Percentiles rank a stretch among this genome's conserved stretches.
These are phyloP conservation scores for Himalopsyche japonica DNA, from an alignment of 2,888 invertebrate genomes.

Conservation along the genomic window DNA sequence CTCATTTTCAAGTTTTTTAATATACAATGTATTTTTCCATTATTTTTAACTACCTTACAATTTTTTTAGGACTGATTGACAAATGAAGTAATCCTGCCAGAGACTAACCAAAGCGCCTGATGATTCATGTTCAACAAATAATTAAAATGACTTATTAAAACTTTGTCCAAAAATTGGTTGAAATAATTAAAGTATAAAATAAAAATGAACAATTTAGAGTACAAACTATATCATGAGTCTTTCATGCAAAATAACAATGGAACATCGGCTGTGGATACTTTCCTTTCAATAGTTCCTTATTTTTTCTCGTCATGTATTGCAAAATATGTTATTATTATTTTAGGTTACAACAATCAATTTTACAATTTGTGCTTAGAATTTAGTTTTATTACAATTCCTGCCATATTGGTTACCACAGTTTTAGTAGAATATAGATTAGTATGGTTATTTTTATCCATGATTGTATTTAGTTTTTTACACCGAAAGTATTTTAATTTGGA, in stretches of 20 bases:
- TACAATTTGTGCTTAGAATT: conserved; percentile 58
- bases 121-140: no score
- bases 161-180: no score
- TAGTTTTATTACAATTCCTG: conserved; percentile 58
- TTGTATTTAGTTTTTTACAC: conserved; percentile 18
- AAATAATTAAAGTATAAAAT: no score
- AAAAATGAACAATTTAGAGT: conserved; percentile 49
- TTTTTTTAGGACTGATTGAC: no score
- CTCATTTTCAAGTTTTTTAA: no score
- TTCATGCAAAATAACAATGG: conserved; percentile 62
- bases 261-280: conserved; percentile 58
- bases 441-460: conserved; percentile 37
- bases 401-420: conserved; percentile 62
- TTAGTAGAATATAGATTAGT: conserved; percentile 45
- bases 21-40: no score
- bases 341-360: conserved; percentile 32
- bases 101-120: no score
- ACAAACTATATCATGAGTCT: conserved; percentile 57
- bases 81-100: no score
- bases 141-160: no score
- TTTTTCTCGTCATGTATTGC: conserved; percentile 38
- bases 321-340: conserved; percentile 37
- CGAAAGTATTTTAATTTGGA: conserved; percentile 14
- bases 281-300: conserved; percentile 42
- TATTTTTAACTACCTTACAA: no score